Base-by-base conservation (phyloP, 2,113 vertebrate genomes). In the Eulemur rufifrons region DNA sequence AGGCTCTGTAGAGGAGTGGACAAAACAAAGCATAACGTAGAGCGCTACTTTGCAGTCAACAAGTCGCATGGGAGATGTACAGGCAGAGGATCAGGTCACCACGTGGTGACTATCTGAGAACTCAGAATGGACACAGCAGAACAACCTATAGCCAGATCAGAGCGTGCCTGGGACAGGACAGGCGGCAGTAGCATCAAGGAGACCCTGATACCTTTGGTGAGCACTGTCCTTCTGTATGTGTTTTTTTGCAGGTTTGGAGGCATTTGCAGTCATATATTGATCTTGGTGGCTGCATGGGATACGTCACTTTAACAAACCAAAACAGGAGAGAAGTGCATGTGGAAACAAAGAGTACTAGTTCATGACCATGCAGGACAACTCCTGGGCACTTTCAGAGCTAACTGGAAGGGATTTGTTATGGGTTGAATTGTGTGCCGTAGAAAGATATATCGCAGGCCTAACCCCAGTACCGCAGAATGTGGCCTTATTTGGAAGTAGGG, bases 401-500 rank as follows among this genome's bases (percentile, higher is more conserved):
- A 63, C 27, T n/a, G 76, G 45, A 86, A 77, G 25, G 71, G 81
- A 71, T 52, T 68, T 50, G 27, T 69, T 95, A 50, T 17, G 21
- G 17, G 23, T 63, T 80, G 68, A 64, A 81, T 11, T 66, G 32
- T 76, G 37, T 82, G 68, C n/a, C 29, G 17, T 61, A 81, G 71
- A 86, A 91, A 94, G 23, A 56, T 61, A 54, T 11, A 32, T 56
- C 90, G 29, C 23, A 77, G n/a, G 59, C 21, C 42, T 89, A 64
- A 54, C 54, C 2, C 66, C 9, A 73, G 52, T 25, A 93, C 61
- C 13, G 73, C 45, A 74, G 74, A 68, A 90, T 63, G 34, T 90
- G 71, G 94, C 71, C 52, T 23, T 81, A 29, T 81, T 91, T 66
- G 76, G 85, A 92, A 95, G 92, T 23, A 86, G 27, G 27, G 64